Percentiles rank a stretch among this genome's conserved stretches.
phyloP scores from a whole-genome alignment of 2,113 vertebrate species.

The Butorides virescens region DNA sequence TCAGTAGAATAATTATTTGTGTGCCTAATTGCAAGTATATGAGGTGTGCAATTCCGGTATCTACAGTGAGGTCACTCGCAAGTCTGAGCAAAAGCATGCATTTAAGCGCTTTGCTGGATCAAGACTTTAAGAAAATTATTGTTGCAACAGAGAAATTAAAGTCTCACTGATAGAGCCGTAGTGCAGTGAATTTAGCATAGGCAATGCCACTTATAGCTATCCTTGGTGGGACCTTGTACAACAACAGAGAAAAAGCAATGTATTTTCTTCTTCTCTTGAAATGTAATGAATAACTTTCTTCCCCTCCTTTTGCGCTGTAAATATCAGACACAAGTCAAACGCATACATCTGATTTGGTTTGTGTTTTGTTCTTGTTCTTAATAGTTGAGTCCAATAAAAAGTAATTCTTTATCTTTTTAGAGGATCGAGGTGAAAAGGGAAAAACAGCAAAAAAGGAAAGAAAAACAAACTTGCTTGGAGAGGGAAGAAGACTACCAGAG shows the following conservation, averaged over 20 bases:
- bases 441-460: not conserved
- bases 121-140: not conserved
- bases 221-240: not conserved
- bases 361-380: not conserved
- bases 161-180: not conserved
- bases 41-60: not conserved
- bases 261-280: not conserved
- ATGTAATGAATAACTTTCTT: not conserved
- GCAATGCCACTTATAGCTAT: not conserved
- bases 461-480: not conserved
- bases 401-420: not conserved
- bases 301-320: not conserved
- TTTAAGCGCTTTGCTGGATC: not conserved
- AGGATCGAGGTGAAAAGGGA: not conserved
- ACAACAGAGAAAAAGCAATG: not conserved
- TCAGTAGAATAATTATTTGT: not conserved
- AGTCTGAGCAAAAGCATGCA: not conserved
- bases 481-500: not conserved
- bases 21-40: not conserved
- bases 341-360: not conserved
- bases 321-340: not conserved
- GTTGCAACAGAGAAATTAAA: conserved; percentile 4
- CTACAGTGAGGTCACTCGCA: conserved; percentile 6
- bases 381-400: not conserved
- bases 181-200: not conserved